Conservation (phyloP, 1,140 invertebrate genomes). For the Vollenhovia emeryi region DNA sequence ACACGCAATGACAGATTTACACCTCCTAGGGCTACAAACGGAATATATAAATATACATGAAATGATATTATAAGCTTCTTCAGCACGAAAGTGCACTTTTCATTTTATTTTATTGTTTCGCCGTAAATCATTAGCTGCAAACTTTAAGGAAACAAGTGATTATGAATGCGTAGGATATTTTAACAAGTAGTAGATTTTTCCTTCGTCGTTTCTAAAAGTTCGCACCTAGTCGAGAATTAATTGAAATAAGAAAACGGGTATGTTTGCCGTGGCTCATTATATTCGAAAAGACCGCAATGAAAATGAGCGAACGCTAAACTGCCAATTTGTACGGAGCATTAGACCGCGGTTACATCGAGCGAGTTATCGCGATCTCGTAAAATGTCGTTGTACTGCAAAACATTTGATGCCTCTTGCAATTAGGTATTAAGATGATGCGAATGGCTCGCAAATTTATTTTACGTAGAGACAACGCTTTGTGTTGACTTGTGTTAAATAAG, state of each 20-base stretch:
- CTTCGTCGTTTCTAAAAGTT: not conserved
- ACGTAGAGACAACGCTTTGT: not conserved
- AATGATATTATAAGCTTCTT: not conserved
- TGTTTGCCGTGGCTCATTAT: not conserved
- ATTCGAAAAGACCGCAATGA: not conserved
- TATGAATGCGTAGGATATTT: not conserved
- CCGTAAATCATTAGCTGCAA: not conserved
- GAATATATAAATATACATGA: not conserved
- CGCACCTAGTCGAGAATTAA: not conserved
- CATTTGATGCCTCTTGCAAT: not conserved
- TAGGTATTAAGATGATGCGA: not conserved
- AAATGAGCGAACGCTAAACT: not conserved
- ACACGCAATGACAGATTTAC: not conserved
- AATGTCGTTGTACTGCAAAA: slow-evolving; percentile 6
- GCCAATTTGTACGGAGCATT: slow-evolving; percentile 15
- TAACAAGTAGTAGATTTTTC: not conserved
- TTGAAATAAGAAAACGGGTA: slow-evolving; percentile 14
- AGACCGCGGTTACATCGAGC: not conserved
- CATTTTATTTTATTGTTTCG: not conserved
- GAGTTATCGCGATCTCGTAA: slow-evolving; percentile 30
- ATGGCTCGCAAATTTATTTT: not conserved
- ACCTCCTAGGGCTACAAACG: not conserved
- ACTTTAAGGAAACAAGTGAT: not conserved
- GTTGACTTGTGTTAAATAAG: not conserved
- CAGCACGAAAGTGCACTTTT: not conserved